Conservation (phyloP, 2,888 invertebrate species). For the Cosmopolites sordidus region DNA sequence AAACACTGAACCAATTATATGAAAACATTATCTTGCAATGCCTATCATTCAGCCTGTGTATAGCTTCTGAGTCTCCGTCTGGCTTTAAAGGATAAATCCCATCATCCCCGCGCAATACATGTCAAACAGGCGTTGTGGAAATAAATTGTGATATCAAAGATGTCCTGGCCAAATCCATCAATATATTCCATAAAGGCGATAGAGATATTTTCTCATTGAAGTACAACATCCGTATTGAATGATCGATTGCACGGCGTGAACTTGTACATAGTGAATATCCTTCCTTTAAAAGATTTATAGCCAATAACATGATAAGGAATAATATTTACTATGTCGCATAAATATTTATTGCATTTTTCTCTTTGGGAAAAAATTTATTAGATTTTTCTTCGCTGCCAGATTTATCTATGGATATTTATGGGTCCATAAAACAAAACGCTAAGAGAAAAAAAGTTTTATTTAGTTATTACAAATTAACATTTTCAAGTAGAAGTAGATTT, state of each 20-base stretch:
- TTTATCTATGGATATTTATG: too few relatives aligned
- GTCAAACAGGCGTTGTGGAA: constrained; percentile 6
- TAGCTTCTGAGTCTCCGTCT: neutral
- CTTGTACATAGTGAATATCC: constrained; percentile 23
- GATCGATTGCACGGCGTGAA: constrained; percentile 21
- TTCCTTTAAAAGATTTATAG: constrained; percentile 23
- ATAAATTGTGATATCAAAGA: constrained; percentile 14
- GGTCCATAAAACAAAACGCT: too few relatives aligned
- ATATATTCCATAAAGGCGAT: constrained; percentile 20
- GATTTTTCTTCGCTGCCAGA: too few relatives aligned
- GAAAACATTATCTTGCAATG: neutral
- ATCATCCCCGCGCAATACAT: constrained; percentile 9
- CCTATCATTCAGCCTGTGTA: neutral
- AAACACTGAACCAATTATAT: neutral
- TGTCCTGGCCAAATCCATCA: constrained; percentile 17
- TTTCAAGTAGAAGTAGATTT: too few relatives aligned
- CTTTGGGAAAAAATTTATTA: neutral
- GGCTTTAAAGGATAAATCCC: constrained; percentile 3
- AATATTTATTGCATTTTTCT: constrained; percentile 22
- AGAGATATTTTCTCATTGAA: constrained; percentile 24
- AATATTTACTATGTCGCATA: constrained; percentile 24
- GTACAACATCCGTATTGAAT: constrained; percentile 12
- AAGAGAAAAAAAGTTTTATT: too few relatives aligned
- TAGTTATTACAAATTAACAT: too few relatives aligned
- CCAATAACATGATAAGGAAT: constrained; percentile 24